Percentiles rank a stretch among this genome's conserved stretches.
These are phyloP conservation scores for Arctia plantaginis DNA, from an alignment of 2,888 invertebrate species.

Conservation along the genomic window DNA sequence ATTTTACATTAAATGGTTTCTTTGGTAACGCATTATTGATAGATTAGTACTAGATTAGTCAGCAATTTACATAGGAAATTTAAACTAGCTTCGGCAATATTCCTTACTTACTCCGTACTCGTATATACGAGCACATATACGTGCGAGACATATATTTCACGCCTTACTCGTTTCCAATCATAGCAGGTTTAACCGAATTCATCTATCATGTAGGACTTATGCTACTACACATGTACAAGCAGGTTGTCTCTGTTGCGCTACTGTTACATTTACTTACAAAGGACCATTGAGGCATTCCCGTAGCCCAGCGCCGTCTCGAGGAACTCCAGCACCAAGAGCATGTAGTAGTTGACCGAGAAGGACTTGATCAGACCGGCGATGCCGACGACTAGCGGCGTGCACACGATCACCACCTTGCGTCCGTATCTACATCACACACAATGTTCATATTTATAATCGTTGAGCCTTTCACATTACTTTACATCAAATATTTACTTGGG, in stretches of 20 bases:
- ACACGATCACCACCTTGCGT: constrained; percentile 79
- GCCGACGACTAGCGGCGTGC: constrained; percentile 84
- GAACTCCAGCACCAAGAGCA: constrained; percentile 90
- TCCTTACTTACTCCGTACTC: background rate
- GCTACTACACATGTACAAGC: background rate
- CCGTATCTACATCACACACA: constrained; percentile 75
- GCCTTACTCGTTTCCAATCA: too few species aligned
- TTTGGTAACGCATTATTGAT: background rate
- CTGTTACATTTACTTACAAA: constrained; percentile 67
- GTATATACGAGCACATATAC: too few species aligned
- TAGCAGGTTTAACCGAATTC: background rate
- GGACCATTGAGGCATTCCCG: constrained; percentile 80
- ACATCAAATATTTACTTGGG: background rate
- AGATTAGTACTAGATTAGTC: background rate
- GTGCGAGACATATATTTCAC: too few species aligned
- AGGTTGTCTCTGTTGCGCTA: background rate
- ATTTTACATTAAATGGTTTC: background rate
- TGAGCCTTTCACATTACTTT: background rate
- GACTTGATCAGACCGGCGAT: constrained; percentile 89
- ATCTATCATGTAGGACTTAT: background rate
- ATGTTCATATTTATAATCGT: background rate
- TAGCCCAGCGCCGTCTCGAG: constrained; percentile 89
- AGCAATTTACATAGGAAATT: background rate
- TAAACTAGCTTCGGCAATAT: background rate
- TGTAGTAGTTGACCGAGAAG: constrained; percentile 89